phyloP scores from a whole-genome alignment of 2,113 vertebrate genomes.

The Chlorodrepanis virens region DNA sequence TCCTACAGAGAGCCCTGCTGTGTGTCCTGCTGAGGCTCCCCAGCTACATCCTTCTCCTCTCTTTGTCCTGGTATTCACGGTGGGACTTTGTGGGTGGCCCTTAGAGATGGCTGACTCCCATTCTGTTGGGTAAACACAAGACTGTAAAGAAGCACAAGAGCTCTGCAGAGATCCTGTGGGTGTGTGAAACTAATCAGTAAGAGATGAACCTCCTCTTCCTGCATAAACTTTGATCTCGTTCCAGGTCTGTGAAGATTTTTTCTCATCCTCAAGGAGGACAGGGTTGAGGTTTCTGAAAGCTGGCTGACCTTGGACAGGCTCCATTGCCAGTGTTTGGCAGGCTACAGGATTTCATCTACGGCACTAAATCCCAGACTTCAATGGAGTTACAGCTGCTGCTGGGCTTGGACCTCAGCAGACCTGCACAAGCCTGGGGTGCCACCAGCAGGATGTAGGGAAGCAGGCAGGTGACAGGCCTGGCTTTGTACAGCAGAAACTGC shows the following conservation, averaged over 20 bases:
- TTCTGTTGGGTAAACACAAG: neutral
- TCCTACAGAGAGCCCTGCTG: neutral
- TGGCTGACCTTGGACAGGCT: neutral
- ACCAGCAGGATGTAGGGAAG: neutral
- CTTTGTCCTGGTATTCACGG: rapidly evolving
- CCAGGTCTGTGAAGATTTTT: neutral
- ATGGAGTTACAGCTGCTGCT: neutral
- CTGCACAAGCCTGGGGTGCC: neutral
- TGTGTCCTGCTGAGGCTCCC: neutral
- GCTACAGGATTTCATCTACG: neutral
- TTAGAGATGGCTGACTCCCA: neutral
- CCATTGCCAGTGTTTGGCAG: rapidly evolving
- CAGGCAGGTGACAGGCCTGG: neutral
- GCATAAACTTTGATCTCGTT: neutral
- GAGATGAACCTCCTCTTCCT: neutral
- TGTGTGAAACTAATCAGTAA: neutral
- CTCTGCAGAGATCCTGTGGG: neutral
- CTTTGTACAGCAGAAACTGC: neutral
- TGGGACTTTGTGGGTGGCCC: neutral
- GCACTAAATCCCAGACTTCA: neutral
- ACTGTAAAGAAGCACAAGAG: neutral
- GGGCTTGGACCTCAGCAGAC: neutral
- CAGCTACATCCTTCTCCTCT: rapidly evolving
- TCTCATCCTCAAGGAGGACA: neutral
- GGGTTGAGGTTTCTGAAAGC: neutral